Base-by-base conservation (phyloP, 2,888 invertebrate species). In the Drosophila acutilabella region DNA sequence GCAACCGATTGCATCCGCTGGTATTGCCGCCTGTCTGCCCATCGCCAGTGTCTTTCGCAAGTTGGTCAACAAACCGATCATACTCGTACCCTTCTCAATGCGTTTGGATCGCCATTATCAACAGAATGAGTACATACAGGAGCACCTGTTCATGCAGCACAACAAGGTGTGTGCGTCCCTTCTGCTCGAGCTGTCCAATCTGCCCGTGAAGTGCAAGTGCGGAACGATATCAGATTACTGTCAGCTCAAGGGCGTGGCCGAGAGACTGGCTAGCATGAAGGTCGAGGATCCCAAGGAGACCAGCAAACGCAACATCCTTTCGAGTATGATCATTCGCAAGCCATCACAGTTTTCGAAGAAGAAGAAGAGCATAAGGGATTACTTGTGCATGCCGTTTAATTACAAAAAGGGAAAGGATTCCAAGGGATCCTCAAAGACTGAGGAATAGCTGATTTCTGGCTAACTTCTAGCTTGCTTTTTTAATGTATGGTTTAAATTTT, bases 41-140 rank as follows among this genome's bases (percentile, higher is more conserved):
- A 65, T 83, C 4, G 83, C 83, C 16, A 80, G 54, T 38, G 52
- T 78, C 0, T 23, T 80, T 1, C 7, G 26, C 0, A 78, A 67
- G 4, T 13, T 72, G 7, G 5, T 75, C 3, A 16, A 48, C 3
- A 78, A 72, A 7, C 75, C 70, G 2, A 38, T 78, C 5, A 41
- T 81, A 4, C 56, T 81, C 1, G 4, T 81, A 18, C 81, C 81
- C 10, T 81, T 47, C 23, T 30, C 62, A 0, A 44, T 18, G 13
- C 78, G 81, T 7, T 1, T 6, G 6, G 80, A 83, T 23, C 52
- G 51, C 0, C 51, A 70, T 0, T 33, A 53, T 6, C 38, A 20
- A 16, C 56, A 72, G 36, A 81, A 81, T 42, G 81, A 81, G 45
- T 26, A 6, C 42, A 71, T 83, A 0, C 10, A 44, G 2, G 61